These are phyloP conservation scores for Orientallactaga bullata DNA, from an alignment of 2,113 vertebrate species.

Conservation along the genomic window DNA sequence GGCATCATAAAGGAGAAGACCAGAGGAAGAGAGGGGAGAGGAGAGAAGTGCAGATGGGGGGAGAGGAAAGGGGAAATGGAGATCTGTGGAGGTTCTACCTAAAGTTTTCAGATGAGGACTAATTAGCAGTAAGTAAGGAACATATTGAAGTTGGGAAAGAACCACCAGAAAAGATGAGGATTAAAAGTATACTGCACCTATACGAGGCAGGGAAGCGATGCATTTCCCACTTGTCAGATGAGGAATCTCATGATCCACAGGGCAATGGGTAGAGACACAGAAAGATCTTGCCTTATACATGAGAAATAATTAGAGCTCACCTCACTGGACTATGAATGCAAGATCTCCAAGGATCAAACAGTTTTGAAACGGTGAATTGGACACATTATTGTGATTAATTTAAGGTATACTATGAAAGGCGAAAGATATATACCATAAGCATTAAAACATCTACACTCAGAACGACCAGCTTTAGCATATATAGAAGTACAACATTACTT, in stretches of 20 bases:
- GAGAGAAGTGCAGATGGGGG: not conserved
- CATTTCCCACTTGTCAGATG: not conserved
- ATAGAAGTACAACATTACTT: not conserved
- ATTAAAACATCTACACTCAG: slow-evolving; percentile 14
- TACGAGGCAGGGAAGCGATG: not conserved
- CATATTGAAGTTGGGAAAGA: not conserved
- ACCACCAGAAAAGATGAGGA: not conserved
- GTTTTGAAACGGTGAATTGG: not conserved
- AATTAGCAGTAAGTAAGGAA: not conserved
- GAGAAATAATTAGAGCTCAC: slow-evolving; percentile 3
- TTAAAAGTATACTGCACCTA: not conserved
- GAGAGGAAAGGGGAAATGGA: not conserved
- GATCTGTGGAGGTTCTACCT: not conserved
- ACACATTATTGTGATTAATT: not conserved
- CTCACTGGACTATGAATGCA: not conserved
- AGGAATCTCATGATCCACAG: not conserved
- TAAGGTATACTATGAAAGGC: not conserved
- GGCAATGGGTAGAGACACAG: not conserved
- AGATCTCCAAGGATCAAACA: not conserved
- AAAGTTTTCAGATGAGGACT: not conserved
- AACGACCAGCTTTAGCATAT: slow-evolving; percentile 22
- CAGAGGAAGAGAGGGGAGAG: not conserved
- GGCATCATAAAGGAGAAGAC: not conserved
- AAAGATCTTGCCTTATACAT: not conserved
- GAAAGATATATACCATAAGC: slow-evolving; percentile 19